These are phyloP conservation scores for Rousettus leschenaultii DNA, from an alignment of 2,113 vertebrate species.

Conservation along the genomic window DNA sequence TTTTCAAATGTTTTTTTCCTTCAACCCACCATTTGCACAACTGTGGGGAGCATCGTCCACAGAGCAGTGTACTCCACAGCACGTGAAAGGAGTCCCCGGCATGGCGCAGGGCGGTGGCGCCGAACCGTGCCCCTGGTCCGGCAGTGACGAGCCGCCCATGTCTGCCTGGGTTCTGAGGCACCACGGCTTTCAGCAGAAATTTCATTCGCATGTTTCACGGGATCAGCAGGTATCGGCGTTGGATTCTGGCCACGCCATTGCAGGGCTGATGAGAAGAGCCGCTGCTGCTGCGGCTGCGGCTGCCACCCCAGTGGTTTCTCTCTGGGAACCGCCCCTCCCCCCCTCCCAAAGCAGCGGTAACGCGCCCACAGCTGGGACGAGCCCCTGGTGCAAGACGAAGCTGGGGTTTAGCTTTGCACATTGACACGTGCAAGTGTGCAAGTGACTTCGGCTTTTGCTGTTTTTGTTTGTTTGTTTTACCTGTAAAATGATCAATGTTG, in stretches of 20 bases:
- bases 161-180: background rate
- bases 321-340: background rate
- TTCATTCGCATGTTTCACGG: background rate
- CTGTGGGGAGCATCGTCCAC: background rate
- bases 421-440: background rate
- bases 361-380: background rate
- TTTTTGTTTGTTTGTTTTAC: background rate
- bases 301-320: fast-evolving
- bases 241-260: background rate
- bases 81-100: fast-evolving
- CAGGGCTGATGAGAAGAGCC: background rate
- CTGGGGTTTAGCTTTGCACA: background rate
- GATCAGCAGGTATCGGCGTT: fast-evolving
- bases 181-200: background rate
- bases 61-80: fast-evolving
- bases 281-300: too few relatives aligned
- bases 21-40: background rate
- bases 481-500: background rate
- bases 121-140: fast-evolving
- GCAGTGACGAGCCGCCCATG: background rate
- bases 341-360: background rate
- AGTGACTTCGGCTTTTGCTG: background rate
- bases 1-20: background rate
- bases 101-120: fast-evolving
- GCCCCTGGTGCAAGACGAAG: fast-evolving